phyloP scores from a whole-genome alignment of 2,797 vertebrate genomes.

The Thaleichthys pacificus region DNA sequence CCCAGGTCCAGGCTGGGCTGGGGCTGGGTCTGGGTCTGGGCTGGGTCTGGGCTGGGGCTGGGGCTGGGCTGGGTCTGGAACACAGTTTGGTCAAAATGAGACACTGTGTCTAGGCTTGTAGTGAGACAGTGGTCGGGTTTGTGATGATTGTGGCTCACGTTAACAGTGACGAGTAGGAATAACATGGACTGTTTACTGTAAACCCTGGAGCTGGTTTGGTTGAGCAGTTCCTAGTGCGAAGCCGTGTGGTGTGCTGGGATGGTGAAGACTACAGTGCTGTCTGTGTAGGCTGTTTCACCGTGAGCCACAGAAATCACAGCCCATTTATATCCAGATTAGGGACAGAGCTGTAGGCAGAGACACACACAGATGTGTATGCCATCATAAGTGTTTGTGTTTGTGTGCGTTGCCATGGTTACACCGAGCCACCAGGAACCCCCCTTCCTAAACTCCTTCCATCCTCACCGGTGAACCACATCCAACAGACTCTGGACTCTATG shows the following conservation, averaged over 20 bases:
- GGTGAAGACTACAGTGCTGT: not conserved
- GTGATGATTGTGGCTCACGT: no score
- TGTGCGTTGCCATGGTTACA: slow-evolving; percentile 33
- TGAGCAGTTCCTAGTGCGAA: not conserved
- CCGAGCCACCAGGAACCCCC: slow-evolving; percentile 3
- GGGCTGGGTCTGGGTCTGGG: no score
- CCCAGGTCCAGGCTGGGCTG: no score
- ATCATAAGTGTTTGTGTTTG: not conserved
- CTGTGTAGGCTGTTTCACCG: slow-evolving; percentile 13
- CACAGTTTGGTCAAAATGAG: not conserved
- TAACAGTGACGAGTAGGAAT: no score
- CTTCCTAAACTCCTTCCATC: slow-evolving; percentile 1
- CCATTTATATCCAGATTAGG: slow-evolving; percentile 37
- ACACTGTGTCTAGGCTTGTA: not conserved
- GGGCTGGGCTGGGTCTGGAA: not conserved
- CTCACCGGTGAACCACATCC: no score
- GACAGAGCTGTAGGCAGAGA: slow-evolving; percentile 9
- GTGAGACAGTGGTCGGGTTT: no score
- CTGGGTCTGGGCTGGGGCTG: no score
- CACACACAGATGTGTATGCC: not conserved
- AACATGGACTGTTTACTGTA: no score
- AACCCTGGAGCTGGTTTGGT: no score
- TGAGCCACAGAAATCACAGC: slow-evolving; percentile 6
- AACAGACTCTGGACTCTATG: slow-evolving; percentile 28
- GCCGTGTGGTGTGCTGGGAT: not conserved